Percentiles rank a stretch among this genome's conserved stretches.
Conservation (phyloP, 2,113 vertebrate genomes). For the Pycnonotus jocosus region DNA sequence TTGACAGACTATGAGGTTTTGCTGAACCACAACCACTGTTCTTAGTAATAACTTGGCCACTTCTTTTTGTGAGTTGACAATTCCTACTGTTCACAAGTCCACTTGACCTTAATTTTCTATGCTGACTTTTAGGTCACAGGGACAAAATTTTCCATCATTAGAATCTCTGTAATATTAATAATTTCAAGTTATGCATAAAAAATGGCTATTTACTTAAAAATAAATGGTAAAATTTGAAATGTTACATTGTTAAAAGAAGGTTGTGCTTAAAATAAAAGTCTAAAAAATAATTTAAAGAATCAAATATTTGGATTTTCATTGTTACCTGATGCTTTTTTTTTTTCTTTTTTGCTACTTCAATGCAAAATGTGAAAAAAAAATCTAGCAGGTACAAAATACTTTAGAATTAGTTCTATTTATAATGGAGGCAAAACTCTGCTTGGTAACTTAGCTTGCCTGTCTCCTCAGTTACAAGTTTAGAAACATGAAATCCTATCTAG, state of each 20-base stretch:
- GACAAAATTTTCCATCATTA: neutral
- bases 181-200: neutral
- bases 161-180: neutral
- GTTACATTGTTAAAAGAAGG: neutral
- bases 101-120: neutral
- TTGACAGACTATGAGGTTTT: neutral
- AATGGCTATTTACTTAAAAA: neutral
- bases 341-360: neutral
- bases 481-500: slow-evolving; percentile 45
- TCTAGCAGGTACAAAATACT: neutral
- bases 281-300: neutral
- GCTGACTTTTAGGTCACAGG: neutral
- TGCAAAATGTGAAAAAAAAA: neutral
- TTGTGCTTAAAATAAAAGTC: neutral
- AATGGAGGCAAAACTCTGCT: slow-evolving; percentile 1
- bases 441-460: neutral
- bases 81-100: neutral
- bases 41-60: neutral
- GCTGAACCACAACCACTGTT: neutral
- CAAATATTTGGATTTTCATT: neutral
- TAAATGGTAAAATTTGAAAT: neutral
- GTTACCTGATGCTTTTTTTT: neutral
- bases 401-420: slow-evolving; percentile 6
- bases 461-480: slow-evolving; percentile 20
- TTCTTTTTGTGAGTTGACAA: neutral